Base-by-base conservation (phyloP, 2,888 invertebrate genomes). In the Pasiphila rectangulata region DNA sequence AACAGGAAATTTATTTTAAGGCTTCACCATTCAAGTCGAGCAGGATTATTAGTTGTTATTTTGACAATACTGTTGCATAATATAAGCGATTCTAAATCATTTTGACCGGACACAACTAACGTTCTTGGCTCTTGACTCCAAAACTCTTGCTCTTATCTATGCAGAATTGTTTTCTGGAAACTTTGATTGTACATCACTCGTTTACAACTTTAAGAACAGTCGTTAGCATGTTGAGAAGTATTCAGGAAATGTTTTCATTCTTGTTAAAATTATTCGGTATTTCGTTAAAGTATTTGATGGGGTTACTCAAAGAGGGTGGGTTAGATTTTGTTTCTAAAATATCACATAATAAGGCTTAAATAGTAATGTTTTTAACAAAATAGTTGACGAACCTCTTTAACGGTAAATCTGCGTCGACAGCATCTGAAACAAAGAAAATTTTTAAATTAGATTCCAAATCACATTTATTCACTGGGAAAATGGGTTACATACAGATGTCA, bases 181-280 rank as follows among this genome's bases (percentile, higher is more conserved):
- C 72, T 79, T 81, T 73, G 76, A 75, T 73, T 79, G 73, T 75
- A 69, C 70, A 68, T 73, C 75, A 74, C 64, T 69, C 73, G 74
- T 79, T 77, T 73, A 74, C 48, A 48, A 48, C 24, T 38, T 47
- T 36, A 20, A 25, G 71, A 75, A 72, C 65, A 67, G 67, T 72
- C 71, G 73, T 78, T 75, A 79, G 68, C 67, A 59, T 73, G 70
- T 67, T 63, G 16, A 56, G 54, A 59, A 69, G 72, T 62, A 65
- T 66, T 64, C 61, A 32, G 50, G 54, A 60, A 61, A 63, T 64
- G 57, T 60, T 55, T 61, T 63, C 60, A 65, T 69, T 64, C 64
- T 67, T 56, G 50, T 54, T 54, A 49, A 45, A 59, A 59, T 63
- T 57, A 57, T 57, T 60, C 37, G 52, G 34, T 19, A 49, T 51